These are phyloP conservation scores for Antechinus stuartii DNA, from an alignment of 2,113 vertebrate species.

Conservation along the genomic window DNA sequence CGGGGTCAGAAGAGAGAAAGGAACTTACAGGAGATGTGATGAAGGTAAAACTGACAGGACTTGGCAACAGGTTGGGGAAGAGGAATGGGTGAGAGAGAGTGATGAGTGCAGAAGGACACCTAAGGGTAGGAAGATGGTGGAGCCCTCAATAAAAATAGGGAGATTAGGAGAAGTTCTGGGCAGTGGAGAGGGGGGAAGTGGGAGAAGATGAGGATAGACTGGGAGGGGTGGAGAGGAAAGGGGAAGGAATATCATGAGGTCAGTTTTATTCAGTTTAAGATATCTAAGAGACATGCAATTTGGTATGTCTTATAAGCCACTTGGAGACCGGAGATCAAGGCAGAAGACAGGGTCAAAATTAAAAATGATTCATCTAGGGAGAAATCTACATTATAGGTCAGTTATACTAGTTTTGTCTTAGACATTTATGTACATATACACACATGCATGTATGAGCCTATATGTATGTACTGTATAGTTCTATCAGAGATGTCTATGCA, in stretches of 20 bases:
- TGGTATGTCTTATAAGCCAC: not conserved
- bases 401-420: too few species aligned
- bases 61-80: not conserved
- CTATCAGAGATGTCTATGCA: too few species aligned
- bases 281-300: not conserved
- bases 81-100: not conserved
- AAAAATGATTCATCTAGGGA: too few species aligned
- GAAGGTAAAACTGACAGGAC: not conserved
- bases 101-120: not conserved
- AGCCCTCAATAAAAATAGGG: not conserved
- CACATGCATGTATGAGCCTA: too few species aligned
- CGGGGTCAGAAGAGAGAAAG: not conserved
- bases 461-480: too few species aligned
- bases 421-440: too few species aligned
- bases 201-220: too few species aligned
- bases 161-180: not conserved
- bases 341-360: too few species aligned
- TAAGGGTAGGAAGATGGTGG: not conserved
- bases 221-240: too few species aligned
- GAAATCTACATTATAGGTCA: too few species aligned
- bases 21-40: not conserved
- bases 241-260: not conserved
- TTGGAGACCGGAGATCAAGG: not conserved
- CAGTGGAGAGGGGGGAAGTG: too few species aligned
- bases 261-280: not conserved